Percentiles rank a stretch among this genome's conserved stretches.
Conservation (phyloP, 1,140 invertebrate species). For the Samia ricini region DNA sequence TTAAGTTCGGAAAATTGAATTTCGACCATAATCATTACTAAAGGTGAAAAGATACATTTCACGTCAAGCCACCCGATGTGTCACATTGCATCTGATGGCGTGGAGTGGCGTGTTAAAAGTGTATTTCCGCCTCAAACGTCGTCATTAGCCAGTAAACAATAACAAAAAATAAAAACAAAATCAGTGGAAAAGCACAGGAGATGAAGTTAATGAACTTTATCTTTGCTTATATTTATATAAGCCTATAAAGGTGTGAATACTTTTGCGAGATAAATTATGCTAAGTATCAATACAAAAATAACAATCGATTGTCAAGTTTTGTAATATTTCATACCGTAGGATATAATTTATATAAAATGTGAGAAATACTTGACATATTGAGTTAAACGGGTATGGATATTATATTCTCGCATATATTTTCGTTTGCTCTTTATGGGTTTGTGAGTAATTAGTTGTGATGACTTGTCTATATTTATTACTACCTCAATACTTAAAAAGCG, state of each 20-base stretch:
- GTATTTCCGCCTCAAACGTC: no score
- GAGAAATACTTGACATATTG: slow-evolving; percentile 67
- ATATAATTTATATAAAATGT: slow-evolving; percentile 55
- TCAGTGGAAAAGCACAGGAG: no score
- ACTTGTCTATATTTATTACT: slow-evolving; percentile 21
- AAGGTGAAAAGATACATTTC: no score
- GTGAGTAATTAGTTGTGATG: slow-evolving; percentile 40
- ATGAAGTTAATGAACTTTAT: no score
- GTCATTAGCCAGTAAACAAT: no score
- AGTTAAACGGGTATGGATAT: slow-evolving; percentile 27
- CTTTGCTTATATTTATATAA: no score
- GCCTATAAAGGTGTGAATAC: slow-evolving; percentile 30
- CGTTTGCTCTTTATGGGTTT: slow-evolving; percentile 44
- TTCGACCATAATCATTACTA: no score
- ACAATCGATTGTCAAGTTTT: slow-evolving; percentile 11
- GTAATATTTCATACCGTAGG: slow-evolving; percentile 26
- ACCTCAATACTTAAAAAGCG: neutral
- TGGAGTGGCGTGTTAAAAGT: no score
- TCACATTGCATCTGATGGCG: no score
- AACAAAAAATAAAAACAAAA: no score
- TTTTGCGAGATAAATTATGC: slow-evolving; percentile 23
- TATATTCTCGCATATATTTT: slow-evolving; percentile 39
- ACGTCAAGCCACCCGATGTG: no score
- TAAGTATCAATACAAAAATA: slow-evolving; percentile 14
- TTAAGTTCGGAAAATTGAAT: no score